These are phyloP conservation scores for Cosmia trapezina DNA, from an alignment of 2,888 invertebrate species.

Conservation along the genomic window DNA sequence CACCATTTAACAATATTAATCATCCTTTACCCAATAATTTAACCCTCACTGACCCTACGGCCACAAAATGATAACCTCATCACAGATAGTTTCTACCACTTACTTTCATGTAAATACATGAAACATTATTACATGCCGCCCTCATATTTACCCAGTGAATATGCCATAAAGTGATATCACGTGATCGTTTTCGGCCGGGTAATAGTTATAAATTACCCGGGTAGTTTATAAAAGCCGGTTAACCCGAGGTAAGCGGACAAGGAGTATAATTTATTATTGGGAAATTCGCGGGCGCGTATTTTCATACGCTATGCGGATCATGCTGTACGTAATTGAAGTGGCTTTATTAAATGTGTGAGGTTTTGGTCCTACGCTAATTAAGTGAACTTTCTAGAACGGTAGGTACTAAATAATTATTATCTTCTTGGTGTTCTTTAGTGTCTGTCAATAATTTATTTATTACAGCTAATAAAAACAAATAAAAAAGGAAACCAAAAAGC, in stretches of 20 bases:
- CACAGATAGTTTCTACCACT: conserved; percentile 62
- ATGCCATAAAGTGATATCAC: conserved; percentile 90
- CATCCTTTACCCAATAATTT: conserved; percentile 29
- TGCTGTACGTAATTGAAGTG: conserved; percentile 66
- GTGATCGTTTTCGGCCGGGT: conserved; percentile 89
- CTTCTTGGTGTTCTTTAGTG: neutral
- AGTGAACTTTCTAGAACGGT: neutral
- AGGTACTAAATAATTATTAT: neutral
- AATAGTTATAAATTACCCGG: conserved; percentile 90
- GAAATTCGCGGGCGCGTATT: conserved; percentile 87
- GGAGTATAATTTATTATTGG: conserved; percentile 89
- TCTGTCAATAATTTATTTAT: neutral
- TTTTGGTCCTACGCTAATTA: conserved; percentile 18
- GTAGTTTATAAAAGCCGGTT: conserved; percentile 91
- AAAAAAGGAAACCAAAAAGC: no score
- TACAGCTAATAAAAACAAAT: no score
- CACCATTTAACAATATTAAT: conserved; percentile 1
- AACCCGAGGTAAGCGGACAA: conserved; percentile 90
- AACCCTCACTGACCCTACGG: conserved; percentile 12
- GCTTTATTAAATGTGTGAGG: conserved; percentile 34
- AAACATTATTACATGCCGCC: conserved; percentile 82
- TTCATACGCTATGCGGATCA: conserved; percentile 82
- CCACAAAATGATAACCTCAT: conserved; percentile 38
- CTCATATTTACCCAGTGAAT: conserved; percentile 89
- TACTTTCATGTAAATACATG: conserved; percentile 73